Percentiles rank a stretch among this genome's conserved stretches.
phyloP scores from a whole-genome alignment of 2,888 invertebrate species.

The Philhelius pedissequus region DNA sequence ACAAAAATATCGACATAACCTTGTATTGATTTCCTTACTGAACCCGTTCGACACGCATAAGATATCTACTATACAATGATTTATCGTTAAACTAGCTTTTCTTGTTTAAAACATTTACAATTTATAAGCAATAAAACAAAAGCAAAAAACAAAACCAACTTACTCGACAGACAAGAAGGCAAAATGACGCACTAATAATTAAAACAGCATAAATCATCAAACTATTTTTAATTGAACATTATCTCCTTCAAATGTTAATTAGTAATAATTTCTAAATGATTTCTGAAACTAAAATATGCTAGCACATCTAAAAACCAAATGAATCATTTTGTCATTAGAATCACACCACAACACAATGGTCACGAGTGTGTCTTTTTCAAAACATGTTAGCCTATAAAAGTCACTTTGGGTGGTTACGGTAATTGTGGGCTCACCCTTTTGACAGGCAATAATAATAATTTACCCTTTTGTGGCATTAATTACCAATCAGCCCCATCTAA shows the following conservation, averaged over 20 bases:
- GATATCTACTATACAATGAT: background rate
- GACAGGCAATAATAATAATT: constrained; percentile 31
- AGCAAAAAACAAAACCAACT: background rate
- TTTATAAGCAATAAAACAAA: background rate
- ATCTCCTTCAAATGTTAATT: constrained; percentile 9
- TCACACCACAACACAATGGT: background rate
- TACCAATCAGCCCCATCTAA: background rate
- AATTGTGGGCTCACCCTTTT: background rate
- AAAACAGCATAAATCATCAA: background rate
- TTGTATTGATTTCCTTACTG: constrained; percentile 8
- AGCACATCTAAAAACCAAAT: background rate
- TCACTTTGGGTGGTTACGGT: background rate
- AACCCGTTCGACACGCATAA: background rate
- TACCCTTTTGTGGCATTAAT: constrained; percentile 26
- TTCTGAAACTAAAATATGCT: background rate
- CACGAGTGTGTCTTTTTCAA: background rate
- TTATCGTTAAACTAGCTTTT: background rate
- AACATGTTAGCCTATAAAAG: background rate
- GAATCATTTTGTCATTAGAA: constrained; percentile 2
- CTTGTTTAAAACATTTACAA: background rate
- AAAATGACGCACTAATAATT: background rate
- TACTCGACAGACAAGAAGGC: background rate
- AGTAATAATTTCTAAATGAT: background rate
- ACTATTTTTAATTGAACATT: background rate
- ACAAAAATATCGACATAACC: background rate